Percentiles rank a stretch among this genome's conserved stretches.
Conservation (phyloP, 2,888 invertebrate species). For the Pogonocherus hispidulus region DNA sequence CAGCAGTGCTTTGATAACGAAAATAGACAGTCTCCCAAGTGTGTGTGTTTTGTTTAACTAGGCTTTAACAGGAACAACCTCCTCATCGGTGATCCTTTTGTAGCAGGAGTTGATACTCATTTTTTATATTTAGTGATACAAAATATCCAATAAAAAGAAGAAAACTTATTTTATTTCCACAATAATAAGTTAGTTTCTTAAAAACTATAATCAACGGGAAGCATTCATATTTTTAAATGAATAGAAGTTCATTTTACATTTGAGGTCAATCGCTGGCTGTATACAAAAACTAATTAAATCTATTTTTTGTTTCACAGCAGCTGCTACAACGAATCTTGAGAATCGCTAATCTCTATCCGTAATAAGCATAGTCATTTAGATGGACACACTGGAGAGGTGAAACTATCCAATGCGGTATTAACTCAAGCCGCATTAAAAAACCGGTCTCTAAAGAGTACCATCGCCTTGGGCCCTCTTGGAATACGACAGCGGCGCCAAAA, state of each 20-base stretch:
- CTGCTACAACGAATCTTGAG: background rate
- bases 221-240: no score
- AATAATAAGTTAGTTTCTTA: no score
- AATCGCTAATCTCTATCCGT: background rate
- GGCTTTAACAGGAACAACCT: no score
- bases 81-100: no score
- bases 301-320: background rate
- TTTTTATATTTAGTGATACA: no score
- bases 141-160: no score
- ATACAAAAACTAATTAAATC: background rate
- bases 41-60: no score
- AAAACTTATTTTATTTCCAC: no score
- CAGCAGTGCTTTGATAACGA: no score
- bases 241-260: background rate
- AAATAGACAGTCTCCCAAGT: no score
- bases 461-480: background rate
- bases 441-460: background rate
- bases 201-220: no score
- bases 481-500: constrained; percentile 54
- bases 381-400: background rate
- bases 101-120: no score
- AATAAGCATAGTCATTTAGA: background rate
- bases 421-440: background rate
- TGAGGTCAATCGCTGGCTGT: background rate
- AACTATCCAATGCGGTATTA: background rate